Base-by-base conservation (phyloP, 2,113 vertebrate genomes). In the Hassar affinis region DNA sequence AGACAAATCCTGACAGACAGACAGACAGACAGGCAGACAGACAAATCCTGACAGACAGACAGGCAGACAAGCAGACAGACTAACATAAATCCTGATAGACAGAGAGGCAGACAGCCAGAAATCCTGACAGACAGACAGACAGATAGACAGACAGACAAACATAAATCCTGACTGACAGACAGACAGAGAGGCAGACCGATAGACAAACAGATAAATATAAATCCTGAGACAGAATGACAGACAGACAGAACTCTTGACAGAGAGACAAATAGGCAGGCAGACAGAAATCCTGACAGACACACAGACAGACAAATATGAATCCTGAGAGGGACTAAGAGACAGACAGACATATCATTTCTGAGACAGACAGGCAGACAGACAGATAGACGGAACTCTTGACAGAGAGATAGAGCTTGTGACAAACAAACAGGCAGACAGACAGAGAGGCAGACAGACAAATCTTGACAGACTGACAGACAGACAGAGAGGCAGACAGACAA, bases 1-100 rank as follows among this genome's bases (percentile, higher is more conserved):
- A 38, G 7, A 69, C 17, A 42, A 42, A 6, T n/a, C 69, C 52
- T 64, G 57, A 62, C 76, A 83, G 52, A 45, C 81, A 79, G 35
- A 47, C 45, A 9, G 45, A 47, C 6, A 10, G 6, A 47, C 6
- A 47, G 45, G 10, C 45, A 47, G 45, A 47, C 56, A 59, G 20
- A 57, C 56, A 56, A 54, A 5, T 57, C 56, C 22, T 57, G 11
- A 35, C 45, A 47, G 45, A 47, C 56, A 59, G 20, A 57, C 56
- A 25, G 56, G 25, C 56, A 57, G 45, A 47, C 1, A 5, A 18
- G 4, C 2, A 61, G n/a, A 61, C 11, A 59, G 57, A n/a, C 10
- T 0, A 20, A 12, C 54, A 20, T 18, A 56, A 54, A 5, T 57
- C 56, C 22, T 57, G 56, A 8, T 6, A 18, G 11, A 35, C 62